Percentiles rank a stretch among this genome's conserved stretches.
Evolutionary conservation across 2,888 invertebrate species (phyloP).

Genomic region (Gibbula magus): DNA sequence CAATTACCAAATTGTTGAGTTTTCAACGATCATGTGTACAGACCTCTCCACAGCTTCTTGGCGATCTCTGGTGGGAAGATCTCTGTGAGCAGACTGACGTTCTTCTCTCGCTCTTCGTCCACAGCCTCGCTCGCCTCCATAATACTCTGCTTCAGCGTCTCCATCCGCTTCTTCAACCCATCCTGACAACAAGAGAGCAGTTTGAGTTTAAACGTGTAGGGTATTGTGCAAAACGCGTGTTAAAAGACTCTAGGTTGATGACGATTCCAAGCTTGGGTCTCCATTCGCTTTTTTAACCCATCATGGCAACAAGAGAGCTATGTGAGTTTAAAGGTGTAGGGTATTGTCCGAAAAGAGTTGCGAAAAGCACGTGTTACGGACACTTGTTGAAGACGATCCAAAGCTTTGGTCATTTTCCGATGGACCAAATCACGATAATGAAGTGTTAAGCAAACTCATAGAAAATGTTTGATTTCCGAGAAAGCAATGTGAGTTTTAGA

Average conservation of each 20-base stretch:
- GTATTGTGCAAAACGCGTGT: no score
- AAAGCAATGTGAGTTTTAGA: background rate
- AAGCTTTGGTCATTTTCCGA: slow-evolving; percentile 85
- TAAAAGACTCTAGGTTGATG: no score
- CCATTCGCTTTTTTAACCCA: slow-evolving; percentile 81
- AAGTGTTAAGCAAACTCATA: no score
- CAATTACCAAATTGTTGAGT: no score
- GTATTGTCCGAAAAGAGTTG: no score
- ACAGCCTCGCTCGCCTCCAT: slow-evolving; percentile 95
- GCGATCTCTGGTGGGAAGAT: slow-evolving; percentile 97
- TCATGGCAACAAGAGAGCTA: slow-evolving; percentile 78
- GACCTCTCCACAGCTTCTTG: slow-evolving; percentile 93
- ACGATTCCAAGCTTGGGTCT: no score
- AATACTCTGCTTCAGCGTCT: slow-evolving; percentile 93
- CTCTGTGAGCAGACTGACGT: slow-evolving; percentile 92
- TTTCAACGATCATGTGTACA: slow-evolving; percentile 64
- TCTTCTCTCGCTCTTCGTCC: slow-evolving; percentile 93
- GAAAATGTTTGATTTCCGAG: no score
- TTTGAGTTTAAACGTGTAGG: background rate
- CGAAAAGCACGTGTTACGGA: no score
- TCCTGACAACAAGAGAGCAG: slow-evolving; percentile 78
- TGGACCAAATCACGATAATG: slow-evolving; percentile 80
- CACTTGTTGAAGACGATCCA: no score
- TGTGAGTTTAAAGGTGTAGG: background rate
- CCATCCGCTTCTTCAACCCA: slow-evolving; percentile 81